Conservation (phyloP, 2,888 invertebrate genomes). For the Tetranychus truncatus region DNA sequence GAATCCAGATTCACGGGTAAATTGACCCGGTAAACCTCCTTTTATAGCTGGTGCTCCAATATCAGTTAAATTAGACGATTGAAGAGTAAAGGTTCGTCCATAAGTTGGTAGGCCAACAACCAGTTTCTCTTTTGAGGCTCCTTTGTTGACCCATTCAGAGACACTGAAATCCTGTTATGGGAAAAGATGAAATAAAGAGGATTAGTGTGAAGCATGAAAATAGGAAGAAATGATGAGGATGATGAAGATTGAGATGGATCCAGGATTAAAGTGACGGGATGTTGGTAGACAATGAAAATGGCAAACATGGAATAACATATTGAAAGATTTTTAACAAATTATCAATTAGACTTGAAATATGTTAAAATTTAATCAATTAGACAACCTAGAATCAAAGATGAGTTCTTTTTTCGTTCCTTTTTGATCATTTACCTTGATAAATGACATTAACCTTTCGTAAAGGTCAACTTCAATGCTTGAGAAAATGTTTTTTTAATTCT, state of each 20-base stretch:
- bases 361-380: no score
- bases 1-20: slow-evolving; percentile 80
- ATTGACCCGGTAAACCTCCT: slow-evolving; percentile 65
- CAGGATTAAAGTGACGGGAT: neutral
- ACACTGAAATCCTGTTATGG: slow-evolving; percentile 59
- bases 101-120: slow-evolving; percentile 89
- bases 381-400: no score
- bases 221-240: neutral
- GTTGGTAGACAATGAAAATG: neutral
- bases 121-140: slow-evolving; percentile 77
- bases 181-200: neutral
- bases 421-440: no score
- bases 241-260: neutral
- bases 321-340: no score
- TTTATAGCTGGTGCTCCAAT: slow-evolving; percentile 77
- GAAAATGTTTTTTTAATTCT: no score
- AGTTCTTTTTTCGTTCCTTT: no score
- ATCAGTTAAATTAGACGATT: slow-evolving; percentile 67
- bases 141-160: slow-evolving; percentile 76
- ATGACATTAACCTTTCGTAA: no score
- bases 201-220: neutral
- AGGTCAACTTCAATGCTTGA: no score
- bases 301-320: neutral
- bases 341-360: no score
- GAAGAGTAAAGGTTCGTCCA: slow-evolving; percentile 71